Conservation (phyloP, 2,113 vertebrate species). For the Camelus bactrianus region DNA sequence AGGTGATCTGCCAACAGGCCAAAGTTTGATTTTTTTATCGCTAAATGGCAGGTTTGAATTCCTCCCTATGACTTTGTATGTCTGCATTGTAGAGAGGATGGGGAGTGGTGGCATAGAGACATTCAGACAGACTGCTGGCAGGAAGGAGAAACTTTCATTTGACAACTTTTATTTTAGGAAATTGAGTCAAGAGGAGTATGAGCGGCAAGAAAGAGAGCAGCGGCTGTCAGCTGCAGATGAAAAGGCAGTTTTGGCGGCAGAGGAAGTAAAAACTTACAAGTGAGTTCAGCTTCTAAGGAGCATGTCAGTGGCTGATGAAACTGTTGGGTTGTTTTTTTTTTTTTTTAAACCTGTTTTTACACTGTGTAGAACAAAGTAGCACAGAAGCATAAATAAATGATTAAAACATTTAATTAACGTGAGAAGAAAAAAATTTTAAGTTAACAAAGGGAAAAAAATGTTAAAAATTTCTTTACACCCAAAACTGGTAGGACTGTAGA, state of each 20-base stretch:
- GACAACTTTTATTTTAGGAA: slow-evolving; percentile 87
- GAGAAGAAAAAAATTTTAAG: background rate
- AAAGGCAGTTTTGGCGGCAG: slow-evolving; percentile 90
- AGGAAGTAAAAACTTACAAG: slow-evolving; percentile 94
- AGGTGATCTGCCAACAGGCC: background rate
- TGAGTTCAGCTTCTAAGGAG: slow-evolving; percentile 75
- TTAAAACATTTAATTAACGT: background rate
- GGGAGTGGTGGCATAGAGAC: background rate
- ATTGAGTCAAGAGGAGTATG: slow-evolving; percentile 95
- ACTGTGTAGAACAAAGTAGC: background rate
- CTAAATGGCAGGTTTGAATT: background rate
- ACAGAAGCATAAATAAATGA: background rate
- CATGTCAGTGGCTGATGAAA: background rate
- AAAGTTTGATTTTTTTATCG: background rate
- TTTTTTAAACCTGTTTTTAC: background rate
- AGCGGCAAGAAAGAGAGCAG: slow-evolving; percentile 94
- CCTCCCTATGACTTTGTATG: background rate
- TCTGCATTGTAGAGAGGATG: background rate
- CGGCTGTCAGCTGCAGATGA: slow-evolving; percentile 94
- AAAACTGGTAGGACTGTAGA: too few relatives aligned
- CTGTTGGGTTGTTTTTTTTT: background rate
- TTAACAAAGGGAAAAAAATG: background rate
- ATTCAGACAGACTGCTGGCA: background rate
- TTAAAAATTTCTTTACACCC: background rate
- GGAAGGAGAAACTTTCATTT: background rate